Percentiles rank a stretch among this genome's conserved stretches.
phyloP scores from a whole-genome alignment of 1,140 invertebrate species.

The Halotydeus destructor region DNA sequence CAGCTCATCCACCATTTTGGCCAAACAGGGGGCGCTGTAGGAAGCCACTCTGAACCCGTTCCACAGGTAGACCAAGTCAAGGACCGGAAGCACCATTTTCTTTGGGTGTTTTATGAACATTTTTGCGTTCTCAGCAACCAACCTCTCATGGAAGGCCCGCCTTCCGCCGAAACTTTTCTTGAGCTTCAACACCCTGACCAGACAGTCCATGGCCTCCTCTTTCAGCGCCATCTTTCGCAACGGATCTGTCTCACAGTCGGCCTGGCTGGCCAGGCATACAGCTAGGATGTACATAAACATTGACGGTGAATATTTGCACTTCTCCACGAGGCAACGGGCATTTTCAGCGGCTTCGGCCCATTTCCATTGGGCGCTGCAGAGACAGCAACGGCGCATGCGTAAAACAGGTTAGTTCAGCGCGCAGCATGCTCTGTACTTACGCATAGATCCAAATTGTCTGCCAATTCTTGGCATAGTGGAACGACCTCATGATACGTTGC shows the following conservation, averaged over 20 bases:
- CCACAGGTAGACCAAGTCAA: too few relatives aligned
- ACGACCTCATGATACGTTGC: not conserved
- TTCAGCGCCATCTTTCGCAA: constrained; percentile 31
- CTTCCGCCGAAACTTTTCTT: not conserved
- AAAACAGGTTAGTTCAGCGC: too few relatives aligned
- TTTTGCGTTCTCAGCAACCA: not conserved
- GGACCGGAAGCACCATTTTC: constrained; percentile 32
- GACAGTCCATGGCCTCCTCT: constrained; percentile 32
- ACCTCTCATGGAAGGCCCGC: not conserved
- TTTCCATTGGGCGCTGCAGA: constrained; percentile 26
- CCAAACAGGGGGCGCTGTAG: constrained; percentile 39
- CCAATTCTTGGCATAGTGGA: constrained; percentile 4
- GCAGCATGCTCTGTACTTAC: too few relatives aligned
- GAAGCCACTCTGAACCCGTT: constrained; percentile 66
- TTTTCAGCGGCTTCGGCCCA: constrained; percentile 50
- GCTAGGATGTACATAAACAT: constrained; percentile 78
- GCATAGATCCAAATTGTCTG: constrained; percentile 4
- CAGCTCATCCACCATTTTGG: constrained; percentile 46
- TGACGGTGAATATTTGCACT: constrained; percentile 74
- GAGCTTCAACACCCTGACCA: constrained; percentile 39
- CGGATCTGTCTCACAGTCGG: constrained; percentile 15
- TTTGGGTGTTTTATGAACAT: constrained; percentile 20
- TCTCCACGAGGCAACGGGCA: constrained; percentile 43
- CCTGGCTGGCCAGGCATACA: constrained; percentile 33
- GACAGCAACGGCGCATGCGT: too few relatives aligned